Evolutionary conservation across 2,113 vertebrate species (phyloP).

Genomic region (Agapornis roseicollis): DNA sequence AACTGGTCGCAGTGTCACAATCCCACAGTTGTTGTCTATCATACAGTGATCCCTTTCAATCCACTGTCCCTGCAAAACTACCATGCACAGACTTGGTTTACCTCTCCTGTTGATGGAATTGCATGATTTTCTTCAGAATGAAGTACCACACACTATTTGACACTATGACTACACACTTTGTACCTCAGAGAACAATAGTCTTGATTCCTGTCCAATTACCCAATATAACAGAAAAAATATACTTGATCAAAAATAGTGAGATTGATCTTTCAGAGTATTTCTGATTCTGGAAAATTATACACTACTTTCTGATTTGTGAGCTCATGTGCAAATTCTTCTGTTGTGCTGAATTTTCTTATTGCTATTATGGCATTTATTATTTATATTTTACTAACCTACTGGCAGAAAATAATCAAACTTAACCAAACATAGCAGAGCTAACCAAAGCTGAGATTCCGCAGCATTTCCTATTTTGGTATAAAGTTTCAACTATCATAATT

Average conservation of each 20-base stretch:
- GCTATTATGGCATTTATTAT: not conserved
- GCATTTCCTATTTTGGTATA: not conserved
- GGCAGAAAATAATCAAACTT: not conserved
- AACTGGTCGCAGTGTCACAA: conserved; percentile 83
- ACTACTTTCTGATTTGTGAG: not conserved
- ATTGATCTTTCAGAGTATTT: not conserved
- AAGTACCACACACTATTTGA: not conserved
- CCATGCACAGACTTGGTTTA: not conserved
- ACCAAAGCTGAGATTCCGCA: not conserved
- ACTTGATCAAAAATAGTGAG: not conserved
- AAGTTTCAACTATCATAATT: not conserved
- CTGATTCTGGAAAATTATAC: not conserved
- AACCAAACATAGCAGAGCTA: not conserved
- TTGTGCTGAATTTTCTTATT: not conserved
- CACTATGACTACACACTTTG: not conserved
- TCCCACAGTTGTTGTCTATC: conserved; percentile 85
- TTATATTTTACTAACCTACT: not conserved
- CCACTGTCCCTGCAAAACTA: conserved; percentile 86
- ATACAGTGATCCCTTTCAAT: conserved; percentile 82
- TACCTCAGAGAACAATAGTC: not conserved
- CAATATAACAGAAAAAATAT: not conserved
- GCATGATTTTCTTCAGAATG: not conserved
- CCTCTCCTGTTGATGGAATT: not conserved
- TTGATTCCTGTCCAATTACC: not conserved
- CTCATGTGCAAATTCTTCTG: not conserved